Evolutionary conservation across 1,140 invertebrate genomes (phyloP), one percentile per base, ranked within the genome.

Genomic region (Lutraria rhynchaena): DNA sequence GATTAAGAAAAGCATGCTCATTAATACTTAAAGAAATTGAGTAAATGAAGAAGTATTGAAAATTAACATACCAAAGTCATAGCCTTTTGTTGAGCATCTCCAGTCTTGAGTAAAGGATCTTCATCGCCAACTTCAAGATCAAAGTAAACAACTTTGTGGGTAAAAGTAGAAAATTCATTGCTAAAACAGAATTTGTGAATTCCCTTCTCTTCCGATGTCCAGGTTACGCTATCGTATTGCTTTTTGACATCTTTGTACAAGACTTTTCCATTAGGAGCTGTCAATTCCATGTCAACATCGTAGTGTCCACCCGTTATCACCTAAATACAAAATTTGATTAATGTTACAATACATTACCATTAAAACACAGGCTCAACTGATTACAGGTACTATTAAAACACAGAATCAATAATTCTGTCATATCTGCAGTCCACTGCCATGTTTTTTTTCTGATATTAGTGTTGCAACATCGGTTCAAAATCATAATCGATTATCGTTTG

Each of bases 141-240:
- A 95, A 99, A 97, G 92, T 99, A 99, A 15, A 99, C 97, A 80
- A 99, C 94, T 94, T 99, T 99, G 89, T 99, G 99, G n/a, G 98
- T 98, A 93, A 99, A 99, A 49, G 98, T 99, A 53, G 98, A 99
- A 92, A 99, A 99, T 92, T 99, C 98, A 93, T 99, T 99, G 89
- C 98, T 99, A 91, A 99, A 99, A 93, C 99, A 99, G 17, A 96
- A 96, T 55, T 91, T 92, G 90, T 98, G 98, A 5, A 96, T 94
- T 80, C 97, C 97, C 80, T 94, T 93, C 53, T 94, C 90, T 74
- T 95, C 93, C 9, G 98, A 95, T 35, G 94, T 95, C 93, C 98
- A 99, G 46, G 95, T 95, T 91, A 97, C 96, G 11, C 96, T 97
- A 92, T 99, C 98, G 93, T 98, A 99, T 88, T 99, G 98, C 88